phyloP scores from a whole-genome alignment of 1,140 invertebrate genomes.

The Drosophila ambigua region DNA sequence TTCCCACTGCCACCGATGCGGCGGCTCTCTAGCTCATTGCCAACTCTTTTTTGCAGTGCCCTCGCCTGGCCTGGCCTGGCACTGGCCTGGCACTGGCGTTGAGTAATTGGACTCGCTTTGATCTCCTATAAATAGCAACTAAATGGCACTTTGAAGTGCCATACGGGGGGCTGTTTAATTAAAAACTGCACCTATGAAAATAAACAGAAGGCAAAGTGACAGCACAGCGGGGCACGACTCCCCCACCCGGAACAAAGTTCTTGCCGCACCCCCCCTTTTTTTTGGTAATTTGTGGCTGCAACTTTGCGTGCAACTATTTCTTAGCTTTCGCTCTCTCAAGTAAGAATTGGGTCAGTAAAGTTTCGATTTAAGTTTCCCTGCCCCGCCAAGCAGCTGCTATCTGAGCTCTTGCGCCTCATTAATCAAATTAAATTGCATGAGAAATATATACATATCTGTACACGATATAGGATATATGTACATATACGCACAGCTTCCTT shows the following conservation, averaged over 20 bases:
- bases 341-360: conserved; percentile 46
- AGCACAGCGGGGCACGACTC: conserved; percentile 5
- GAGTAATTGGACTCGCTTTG: conserved; percentile 78
- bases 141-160: conserved; percentile 60
- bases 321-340: neutral
- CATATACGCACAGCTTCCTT: neutral
- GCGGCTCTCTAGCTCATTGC: conserved; percentile 80
- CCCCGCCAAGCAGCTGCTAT: conserved; percentile 41
- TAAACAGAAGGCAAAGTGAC: conserved; percentile 36
- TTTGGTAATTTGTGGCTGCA: neutral
- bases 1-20: neutral
- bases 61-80: no score
- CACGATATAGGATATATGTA: neutral
- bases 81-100: conserved; percentile 62
- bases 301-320: neutral
- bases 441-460: conserved; percentile 17
- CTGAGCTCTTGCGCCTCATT: conserved; percentile 67
- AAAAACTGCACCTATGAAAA: conserved; percentile 49
- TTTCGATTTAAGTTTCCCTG: conserved; percentile 10
- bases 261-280: neutral
- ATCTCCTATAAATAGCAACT: conserved; percentile 71
- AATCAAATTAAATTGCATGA: conserved; percentile 72
- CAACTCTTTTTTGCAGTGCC: conserved; percentile 53
- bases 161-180: conserved; percentile 44
- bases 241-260: no score